Evolutionary conservation across 2,113 vertebrate genomes (phyloP).

Genomic region (Beaufortia kweichowensis): DNA sequence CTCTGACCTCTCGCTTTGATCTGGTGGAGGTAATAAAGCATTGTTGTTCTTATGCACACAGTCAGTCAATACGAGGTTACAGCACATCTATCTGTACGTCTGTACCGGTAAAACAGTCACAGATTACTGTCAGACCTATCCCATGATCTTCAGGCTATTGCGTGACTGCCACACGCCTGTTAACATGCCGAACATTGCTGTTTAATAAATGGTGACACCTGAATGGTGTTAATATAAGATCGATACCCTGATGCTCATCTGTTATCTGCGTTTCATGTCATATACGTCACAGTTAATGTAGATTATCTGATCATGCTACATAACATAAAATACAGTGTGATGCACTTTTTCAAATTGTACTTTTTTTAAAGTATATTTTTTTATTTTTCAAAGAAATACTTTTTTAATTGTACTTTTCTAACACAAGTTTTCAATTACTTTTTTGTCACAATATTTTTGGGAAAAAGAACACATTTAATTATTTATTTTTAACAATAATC

Average conservation of each 20-base stretch:
- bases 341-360: no score
- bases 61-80: slow-evolving; percentile 39
- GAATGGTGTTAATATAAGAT: slow-evolving; percentile 1
- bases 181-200: slow-evolving; percentile 9
- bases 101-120: slow-evolving; percentile 11
- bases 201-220: slow-evolving; percentile 30
- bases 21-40: slow-evolving; percentile 16
- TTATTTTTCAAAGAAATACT: no score
- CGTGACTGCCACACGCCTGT: slow-evolving; percentile 31
- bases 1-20: slow-evolving; percentile 28
- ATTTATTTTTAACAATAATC: no score
- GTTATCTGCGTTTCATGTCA: neutral
- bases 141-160: slow-evolving; percentile 51
- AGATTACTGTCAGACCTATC: slow-evolving; percentile 46
- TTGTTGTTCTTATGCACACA: neutral
- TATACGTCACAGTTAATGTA: no score
- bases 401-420: no score
- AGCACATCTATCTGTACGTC: slow-evolving; percentile 31
- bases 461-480: no score
- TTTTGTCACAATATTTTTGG: no score
- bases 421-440: no score
- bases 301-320: no score
- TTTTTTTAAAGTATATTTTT: no score
- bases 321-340: no score
- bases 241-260: slow-evolving; percentile 15